phyloP scores from a whole-genome alignment of 2,888 invertebrate genomes.

The Pilophorus perplexus region DNA sequence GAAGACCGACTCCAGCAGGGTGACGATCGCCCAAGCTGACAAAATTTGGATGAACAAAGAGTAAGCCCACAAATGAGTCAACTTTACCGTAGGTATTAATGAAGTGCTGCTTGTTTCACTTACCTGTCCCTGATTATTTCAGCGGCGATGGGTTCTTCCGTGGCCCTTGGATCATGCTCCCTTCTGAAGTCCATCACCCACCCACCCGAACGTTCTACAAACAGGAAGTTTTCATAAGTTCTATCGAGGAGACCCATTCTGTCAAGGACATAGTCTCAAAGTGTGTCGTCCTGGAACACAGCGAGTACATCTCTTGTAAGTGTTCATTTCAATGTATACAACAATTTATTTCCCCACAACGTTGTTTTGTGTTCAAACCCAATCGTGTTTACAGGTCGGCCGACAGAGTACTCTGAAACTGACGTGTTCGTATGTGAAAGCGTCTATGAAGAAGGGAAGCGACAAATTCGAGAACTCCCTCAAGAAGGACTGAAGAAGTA shows the following conservation, averaged over 20 bases:
- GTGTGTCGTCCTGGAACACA: slow-evolving; percentile 85
- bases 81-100: too few species aligned
- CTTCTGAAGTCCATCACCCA: slow-evolving; percentile 80
- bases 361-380: not conserved
- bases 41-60: slow-evolving; percentile 89
- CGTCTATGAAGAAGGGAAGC: slow-evolving; percentile 83
- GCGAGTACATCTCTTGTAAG: slow-evolving; percentile 84
- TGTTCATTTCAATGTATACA: slow-evolving; percentile 47
- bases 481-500: slow-evolving; percentile 74
- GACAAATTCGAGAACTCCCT: slow-evolving; percentile 69
- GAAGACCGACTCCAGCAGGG: slow-evolving; percentile 74
- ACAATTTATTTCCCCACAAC: not conserved
- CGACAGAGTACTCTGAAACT: slow-evolving; percentile 88
- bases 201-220: slow-evolving; percentile 82
- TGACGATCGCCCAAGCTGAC: slow-evolving; percentile 70
- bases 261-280: slow-evolving; percentile 87
- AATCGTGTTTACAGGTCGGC: slow-evolving; percentile 63
- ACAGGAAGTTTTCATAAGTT: slow-evolving; percentile 88
- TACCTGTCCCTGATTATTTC: too few species aligned
- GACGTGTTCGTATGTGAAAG: slow-evolving; percentile 93
- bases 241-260: slow-evolving; percentile 87
- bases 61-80: slow-evolving; percentile 59
- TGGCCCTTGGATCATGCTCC: slow-evolving; percentile 89
- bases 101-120: too few species aligned
- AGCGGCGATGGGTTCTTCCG: slow-evolving; percentile 89